phyloP scores from a whole-genome alignment of 2,888 invertebrate species.

The Deilephila porcellus region DNA sequence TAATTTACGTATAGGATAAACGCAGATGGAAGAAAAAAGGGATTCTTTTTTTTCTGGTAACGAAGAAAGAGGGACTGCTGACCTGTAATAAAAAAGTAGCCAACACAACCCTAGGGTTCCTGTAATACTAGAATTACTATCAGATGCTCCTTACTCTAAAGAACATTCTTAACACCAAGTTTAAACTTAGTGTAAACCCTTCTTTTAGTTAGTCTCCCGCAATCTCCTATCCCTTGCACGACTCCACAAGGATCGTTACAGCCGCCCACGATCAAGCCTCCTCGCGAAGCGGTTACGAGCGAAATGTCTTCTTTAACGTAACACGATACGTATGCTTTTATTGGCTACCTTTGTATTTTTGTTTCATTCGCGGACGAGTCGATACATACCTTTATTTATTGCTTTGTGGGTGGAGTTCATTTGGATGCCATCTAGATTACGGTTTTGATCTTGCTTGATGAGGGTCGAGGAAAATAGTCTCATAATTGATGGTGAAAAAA shows the following conservation, averaged over 20 bases:
- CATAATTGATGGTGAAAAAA: no score
- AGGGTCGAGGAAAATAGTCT: no score
- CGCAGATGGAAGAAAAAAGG: no score
- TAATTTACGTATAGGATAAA: no score
- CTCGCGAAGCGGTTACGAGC: constrained; percentile 46
- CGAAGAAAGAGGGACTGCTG: no score
- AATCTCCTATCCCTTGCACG: constrained; percentile 44
- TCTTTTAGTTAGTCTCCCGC: constrained; percentile 12
- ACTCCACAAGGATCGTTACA: constrained; percentile 50
- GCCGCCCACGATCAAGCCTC: constrained; percentile 63
- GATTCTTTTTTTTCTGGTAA: no score
- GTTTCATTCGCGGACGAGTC: constrained; percentile 20
- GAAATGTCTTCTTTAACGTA: constrained; percentile 78
- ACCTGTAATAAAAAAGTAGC: no score
- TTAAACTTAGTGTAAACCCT: neutral
- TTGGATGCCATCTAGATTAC: neutral
- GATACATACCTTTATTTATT: constrained; percentile 20
- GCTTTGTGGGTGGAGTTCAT: constrained; percentile 1
- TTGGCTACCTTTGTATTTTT: constrained; percentile 39
- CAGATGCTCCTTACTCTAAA: no score
- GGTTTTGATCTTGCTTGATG: no score
- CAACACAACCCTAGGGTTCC: no score
- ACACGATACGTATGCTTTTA: constrained; percentile 62
- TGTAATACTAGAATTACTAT: no score
- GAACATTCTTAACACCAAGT: no score